phyloP scores from a whole-genome alignment of 2,888 invertebrate genomes.

The Rapana venosa region DNA sequence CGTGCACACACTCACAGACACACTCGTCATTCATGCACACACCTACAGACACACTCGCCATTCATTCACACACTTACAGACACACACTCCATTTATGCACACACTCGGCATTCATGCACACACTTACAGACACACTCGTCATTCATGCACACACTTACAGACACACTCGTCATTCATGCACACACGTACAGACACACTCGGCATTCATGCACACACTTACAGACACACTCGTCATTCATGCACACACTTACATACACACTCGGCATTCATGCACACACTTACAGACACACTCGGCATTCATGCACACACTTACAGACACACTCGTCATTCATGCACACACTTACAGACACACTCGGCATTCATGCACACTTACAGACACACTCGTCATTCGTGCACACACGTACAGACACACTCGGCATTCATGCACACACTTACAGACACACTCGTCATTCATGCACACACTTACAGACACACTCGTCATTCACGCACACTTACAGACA shows the following conservation, averaged over 20 bases:
- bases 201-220: not conserved
- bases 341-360: not conserved
- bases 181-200: not conserved
- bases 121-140: not conserved
- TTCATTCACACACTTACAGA: not conserved
- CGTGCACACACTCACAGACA: not conserved
- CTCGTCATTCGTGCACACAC: not conserved
- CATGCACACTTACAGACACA: not conserved
- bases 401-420: not conserved
- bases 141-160: not conserved
- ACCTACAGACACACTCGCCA: not conserved
- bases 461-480: not conserved
- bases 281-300: not conserved
- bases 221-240: not conserved
- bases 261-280: not conserved
- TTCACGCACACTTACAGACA: no score
- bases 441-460: conserved; percentile 84
- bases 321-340: no score
- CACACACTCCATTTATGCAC: no score
- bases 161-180: not conserved
- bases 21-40: not conserved
- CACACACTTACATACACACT: not conserved
- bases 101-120: not conserved
- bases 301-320: not conserved
- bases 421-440: conserved; percentile 79